Evolutionary conservation across 1,140 invertebrate species (phyloP).

Genomic region (Delia radicum): DNA sequence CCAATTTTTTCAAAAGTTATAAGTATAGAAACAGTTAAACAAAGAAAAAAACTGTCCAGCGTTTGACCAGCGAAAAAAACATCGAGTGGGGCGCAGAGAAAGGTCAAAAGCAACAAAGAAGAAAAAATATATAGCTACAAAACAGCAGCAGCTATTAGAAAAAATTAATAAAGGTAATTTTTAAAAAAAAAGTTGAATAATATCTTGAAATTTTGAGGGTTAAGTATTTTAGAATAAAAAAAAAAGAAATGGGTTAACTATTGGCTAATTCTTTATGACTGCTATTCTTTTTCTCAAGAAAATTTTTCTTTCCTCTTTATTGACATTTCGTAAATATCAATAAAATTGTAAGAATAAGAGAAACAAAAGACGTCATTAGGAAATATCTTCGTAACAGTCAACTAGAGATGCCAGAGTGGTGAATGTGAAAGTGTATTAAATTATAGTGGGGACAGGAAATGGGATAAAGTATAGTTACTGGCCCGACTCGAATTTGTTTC

Average conservation of each 20-base stretch:
- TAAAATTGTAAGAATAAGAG: not conserved
- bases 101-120: not conserved
- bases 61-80: not conserved
- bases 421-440: too few relatives aligned
- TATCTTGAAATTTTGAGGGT: not conserved
- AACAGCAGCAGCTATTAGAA: not conserved
- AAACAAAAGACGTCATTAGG: not conserved
- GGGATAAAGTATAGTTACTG: too few relatives aligned
- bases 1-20: conserved; percentile 4
- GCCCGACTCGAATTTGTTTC: too few relatives aligned
- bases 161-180: not conserved
- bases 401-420: too few relatives aligned
- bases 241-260: not conserved
- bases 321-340: conserved; percentile 4
- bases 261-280: not conserved
- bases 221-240: not conserved
- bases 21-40: conserved; percentile 15
- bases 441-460: too few relatives aligned
- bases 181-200: not conserved
- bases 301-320: not conserved
- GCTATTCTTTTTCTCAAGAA: not conserved
- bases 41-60: not conserved
- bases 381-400: not conserved
- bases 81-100: not conserved
- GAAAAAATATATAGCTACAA: not conserved